Percentiles rank a stretch among this genome's conserved stretches.
These are phyloP conservation scores for Euglossa dilemma DNA, from an alignment of 1,140 invertebrate species.

Conservation along the genomic window DNA sequence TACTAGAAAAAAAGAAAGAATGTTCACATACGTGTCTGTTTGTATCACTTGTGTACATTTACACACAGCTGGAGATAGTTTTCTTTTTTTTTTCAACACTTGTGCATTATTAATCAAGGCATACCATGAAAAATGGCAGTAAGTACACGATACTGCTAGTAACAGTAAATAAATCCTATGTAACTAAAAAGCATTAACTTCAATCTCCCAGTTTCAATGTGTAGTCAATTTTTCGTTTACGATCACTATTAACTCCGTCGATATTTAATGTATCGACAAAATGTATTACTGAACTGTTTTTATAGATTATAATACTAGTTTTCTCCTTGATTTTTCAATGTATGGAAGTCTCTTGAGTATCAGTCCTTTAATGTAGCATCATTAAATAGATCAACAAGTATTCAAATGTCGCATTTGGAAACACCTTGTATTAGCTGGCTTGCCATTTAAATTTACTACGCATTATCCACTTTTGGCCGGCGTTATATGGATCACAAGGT, in stretches of 20 bases:
- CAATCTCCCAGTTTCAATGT: constrained; percentile 60
- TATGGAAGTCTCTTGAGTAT: constrained; percentile 33
- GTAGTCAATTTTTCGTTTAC: constrained; percentile 58
- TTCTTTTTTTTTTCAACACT: constrained; percentile 39
- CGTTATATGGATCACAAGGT: constrained; percentile 86
- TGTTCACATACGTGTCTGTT: constrained; percentile 56
- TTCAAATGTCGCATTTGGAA: constrained; percentile 57
- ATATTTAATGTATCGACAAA: constrained; percentile 12
- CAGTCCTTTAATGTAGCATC: constrained; percentile 65
- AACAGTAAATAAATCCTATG: constrained; percentile 69
- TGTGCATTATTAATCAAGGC: constrained; percentile 61
- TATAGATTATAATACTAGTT: constrained; percentile 50
- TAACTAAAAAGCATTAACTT: constrained; percentile 68
- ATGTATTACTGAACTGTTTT: constrained; percentile 25
- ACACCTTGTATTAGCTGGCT: constrained; percentile 83
- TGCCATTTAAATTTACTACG: constrained; percentile 97
- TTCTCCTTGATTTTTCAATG: constrained; percentile 22
- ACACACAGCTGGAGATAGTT: constrained; percentile 50
- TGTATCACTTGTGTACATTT: constrained; percentile 65
- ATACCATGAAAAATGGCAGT: constrained; percentile 76
- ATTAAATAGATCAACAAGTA: constrained; percentile 77
- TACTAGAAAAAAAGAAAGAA: constrained; percentile 67
- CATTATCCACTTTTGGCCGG: constrained; percentile 97
- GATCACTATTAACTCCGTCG: constrained; percentile 26
- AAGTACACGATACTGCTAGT: constrained; percentile 69